Conservation (phyloP, 2,797 vertebrate species). For the Rhabdophis nuchalis region DNA sequence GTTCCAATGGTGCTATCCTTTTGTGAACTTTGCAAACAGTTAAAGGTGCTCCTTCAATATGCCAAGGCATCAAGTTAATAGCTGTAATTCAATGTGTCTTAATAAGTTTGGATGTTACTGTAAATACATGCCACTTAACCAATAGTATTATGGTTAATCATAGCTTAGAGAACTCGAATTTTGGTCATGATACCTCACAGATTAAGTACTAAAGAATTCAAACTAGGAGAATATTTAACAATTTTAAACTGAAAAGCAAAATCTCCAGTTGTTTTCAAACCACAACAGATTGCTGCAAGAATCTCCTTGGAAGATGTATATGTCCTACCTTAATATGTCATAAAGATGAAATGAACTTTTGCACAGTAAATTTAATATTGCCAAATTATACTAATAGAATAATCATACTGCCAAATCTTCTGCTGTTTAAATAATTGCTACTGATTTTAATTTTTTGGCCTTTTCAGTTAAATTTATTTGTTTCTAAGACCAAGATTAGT, state of each 20-base stretch:
- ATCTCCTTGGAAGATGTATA: background rate
- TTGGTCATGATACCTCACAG: background rate
- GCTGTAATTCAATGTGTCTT: background rate
- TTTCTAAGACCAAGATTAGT: constrained; percentile 32
- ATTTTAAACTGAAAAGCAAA: constrained; percentile 7
- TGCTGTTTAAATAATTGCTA: constrained; percentile 41
- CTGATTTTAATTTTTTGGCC: constrained; percentile 44
- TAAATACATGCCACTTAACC: constrained; percentile 3
- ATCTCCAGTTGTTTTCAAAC: constrained; percentile 1
- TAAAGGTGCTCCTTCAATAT: background rate
- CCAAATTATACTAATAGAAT: constrained; percentile 9
- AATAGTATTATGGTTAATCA: constrained; percentile 3
- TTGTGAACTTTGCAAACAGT: background rate
- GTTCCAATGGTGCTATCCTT: background rate
- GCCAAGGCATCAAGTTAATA: background rate
- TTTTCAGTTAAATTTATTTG: constrained; percentile 33
- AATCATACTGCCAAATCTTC: constrained; percentile 11
- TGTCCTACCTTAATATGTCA: background rate
- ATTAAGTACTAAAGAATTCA: constrained; percentile 4
- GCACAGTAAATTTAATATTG: background rate
- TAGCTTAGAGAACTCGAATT: background rate
- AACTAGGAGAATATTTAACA: background rate
- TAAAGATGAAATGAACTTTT: background rate
- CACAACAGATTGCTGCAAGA: background rate
- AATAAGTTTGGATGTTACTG: background rate